phyloP scores from a whole-genome alignment of 2,113 vertebrate genomes.

The Monarcha castaneiventris region DNA sequence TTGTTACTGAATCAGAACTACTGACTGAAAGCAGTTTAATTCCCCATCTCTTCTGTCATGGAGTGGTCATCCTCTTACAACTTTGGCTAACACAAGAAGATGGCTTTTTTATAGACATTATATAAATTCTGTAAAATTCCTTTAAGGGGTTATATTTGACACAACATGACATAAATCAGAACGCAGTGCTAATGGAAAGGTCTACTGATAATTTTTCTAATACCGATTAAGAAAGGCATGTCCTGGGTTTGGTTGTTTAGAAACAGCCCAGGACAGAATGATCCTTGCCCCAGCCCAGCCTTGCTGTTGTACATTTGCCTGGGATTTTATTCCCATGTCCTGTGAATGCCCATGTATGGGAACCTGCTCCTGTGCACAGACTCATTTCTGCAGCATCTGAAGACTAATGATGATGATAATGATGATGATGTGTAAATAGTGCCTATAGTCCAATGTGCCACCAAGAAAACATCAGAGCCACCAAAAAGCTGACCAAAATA shows the following conservation, averaged over 20 bases:
- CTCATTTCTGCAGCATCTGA: not conserved
- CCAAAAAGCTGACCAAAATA: not conserved
- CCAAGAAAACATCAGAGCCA: not conserved
- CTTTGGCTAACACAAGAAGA: constrained; percentile 4
- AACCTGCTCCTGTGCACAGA: not conserved
- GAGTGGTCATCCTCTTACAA: not conserved
- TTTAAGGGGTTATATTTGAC: not conserved
- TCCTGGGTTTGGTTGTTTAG: constrained; percentile 23
- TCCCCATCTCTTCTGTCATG: not conserved
- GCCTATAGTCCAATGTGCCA: not conserved
- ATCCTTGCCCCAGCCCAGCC: not conserved
- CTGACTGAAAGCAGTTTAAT: constrained; percentile 8
- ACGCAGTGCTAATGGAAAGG: not conserved
- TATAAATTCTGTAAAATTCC: not conserved
- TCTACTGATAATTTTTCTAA: constrained; percentile 15
- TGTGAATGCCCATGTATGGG: constrained; percentile 14
- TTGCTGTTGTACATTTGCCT: not conserved
- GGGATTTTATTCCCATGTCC: not conserved
- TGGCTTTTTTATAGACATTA: not conserved
- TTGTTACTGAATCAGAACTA: constrained; percentile 24
- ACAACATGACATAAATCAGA: constrained; percentile 15
- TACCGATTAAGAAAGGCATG: not conserved
- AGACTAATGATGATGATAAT: not conserved
- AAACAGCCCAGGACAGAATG: not conserved
- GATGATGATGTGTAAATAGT: not conserved